phyloP scores from a whole-genome alignment of 2,888 invertebrate species.

The Metopia argyrocephala region DNA sequence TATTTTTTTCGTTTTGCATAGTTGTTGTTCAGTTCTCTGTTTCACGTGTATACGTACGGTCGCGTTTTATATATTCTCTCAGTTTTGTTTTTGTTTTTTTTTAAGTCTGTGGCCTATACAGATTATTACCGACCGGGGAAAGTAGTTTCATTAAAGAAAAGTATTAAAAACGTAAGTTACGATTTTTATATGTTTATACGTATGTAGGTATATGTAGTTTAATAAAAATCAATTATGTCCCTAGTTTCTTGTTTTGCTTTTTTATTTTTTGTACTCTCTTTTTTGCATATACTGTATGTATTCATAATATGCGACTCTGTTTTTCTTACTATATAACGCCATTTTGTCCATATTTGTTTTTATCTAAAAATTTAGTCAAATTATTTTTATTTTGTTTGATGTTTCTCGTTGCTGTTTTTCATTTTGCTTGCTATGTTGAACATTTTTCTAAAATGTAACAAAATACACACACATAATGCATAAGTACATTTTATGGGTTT shows the following conservation, averaged over 20 bases:
- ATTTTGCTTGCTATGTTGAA: not conserved
- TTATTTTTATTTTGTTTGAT: not conserved
- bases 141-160: slow-evolving; percentile 11
- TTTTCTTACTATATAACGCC: slow-evolving; percentile 34
- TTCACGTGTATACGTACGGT: slow-evolving; percentile 67
- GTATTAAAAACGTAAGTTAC: slow-evolving; percentile 46
- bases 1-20: slow-evolving; percentile 54
- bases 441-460: not conserved
- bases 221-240: not conserved
- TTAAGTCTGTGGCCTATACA: slow-evolving; percentile 39
- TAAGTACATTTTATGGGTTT: too few species aligned
- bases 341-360: slow-evolving; percentile 43
- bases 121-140: not conserved
- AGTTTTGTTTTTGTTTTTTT: slow-evolving; percentile 17
- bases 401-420: not conserved
- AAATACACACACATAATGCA: not conserved
- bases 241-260: slow-evolving; percentile 8
- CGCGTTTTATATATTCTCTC: slow-evolving; percentile 60
- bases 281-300: slow-evolving; percentile 6
- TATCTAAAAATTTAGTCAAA: not conserved
- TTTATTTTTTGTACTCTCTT: slow-evolving; percentile 24
- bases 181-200: too few species aligned
- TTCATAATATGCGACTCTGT: slow-evolving; percentile 19
- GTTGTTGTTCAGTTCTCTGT: slow-evolving; percentile 70
- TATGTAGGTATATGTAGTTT: too few species aligned